Evolutionary conservation across 2,113 vertebrate species (phyloP).

Genomic region (Cephalopterus ornatus): DNA sequence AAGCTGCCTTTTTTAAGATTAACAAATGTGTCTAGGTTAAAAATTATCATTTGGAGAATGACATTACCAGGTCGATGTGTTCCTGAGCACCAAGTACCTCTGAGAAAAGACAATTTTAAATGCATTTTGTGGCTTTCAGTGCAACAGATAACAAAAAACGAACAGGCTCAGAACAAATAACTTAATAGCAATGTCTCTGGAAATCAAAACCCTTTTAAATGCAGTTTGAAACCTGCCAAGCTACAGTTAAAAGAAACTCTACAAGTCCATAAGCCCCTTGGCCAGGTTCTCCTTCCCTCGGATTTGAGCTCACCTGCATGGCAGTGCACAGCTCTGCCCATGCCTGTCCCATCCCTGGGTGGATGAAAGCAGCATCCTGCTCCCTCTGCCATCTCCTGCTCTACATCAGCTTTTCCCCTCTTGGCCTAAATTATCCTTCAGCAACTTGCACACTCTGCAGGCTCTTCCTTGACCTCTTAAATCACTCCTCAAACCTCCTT

Average conservation of each 20-base stretch:
- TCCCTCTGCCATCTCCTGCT: background rate
- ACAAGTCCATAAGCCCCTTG: background rate
- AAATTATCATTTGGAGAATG: background rate
- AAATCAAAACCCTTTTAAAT: background rate
- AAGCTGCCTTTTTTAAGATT: background rate
- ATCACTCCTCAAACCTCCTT: background rate
- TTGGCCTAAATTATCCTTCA: background rate
- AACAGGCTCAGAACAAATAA: background rate
- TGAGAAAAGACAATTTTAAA: background rate
- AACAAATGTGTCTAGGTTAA: background rate
- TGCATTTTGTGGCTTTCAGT: background rate
- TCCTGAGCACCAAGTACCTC: background rate
- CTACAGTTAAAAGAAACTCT: background rate
- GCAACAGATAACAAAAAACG: background rate
- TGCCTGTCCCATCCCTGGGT: fast-evolving
- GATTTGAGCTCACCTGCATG: background rate
- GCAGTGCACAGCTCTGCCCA: background rate
- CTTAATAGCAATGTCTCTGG: background rate
- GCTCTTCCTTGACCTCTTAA: background rate
- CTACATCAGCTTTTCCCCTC: background rate
- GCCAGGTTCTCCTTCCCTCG: background rate
- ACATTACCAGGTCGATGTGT: constrained; percentile 29
- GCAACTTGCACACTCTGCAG: background rate
- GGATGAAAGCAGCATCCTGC: background rate
- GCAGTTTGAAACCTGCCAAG: background rate